phyloP scores from a whole-genome alignment of 2,113 vertebrate species.

The Dromiciops gliroides region DNA sequence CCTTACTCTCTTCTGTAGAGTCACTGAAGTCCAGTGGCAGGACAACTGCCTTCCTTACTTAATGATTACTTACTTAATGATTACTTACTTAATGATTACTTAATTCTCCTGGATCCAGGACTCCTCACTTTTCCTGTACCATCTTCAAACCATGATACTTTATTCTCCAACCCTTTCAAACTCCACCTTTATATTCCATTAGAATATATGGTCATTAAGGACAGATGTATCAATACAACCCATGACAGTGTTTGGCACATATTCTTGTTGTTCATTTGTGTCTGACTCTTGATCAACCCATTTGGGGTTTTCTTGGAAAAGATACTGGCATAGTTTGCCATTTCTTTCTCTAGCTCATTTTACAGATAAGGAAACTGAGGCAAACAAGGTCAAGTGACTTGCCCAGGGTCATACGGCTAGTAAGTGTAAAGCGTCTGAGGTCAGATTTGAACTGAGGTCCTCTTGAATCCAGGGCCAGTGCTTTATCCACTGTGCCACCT shows the following conservation, averaged over 20 bases:
- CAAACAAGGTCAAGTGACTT: neutral
- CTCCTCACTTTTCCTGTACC: neutral
- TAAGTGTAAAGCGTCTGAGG: neutral
- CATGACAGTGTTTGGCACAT: neutral
- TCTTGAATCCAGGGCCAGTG: neutral
- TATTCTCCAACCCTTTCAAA: neutral
- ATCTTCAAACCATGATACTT: neutral
- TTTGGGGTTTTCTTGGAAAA: neutral
- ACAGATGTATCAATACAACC: neutral
- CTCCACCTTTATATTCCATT: neutral
- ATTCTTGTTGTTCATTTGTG: neutral
- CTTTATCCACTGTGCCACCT: neutral
- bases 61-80: no score
- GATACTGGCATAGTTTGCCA: neutral
- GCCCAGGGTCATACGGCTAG: neutral
- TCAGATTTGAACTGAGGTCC: neutral
- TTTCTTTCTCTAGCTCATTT: neutral
- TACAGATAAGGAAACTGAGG: neutral
- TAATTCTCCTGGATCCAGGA: neutral
- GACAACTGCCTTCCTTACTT: neutral
- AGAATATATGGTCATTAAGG: neutral
- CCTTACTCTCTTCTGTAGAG: no score
- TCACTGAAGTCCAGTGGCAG: neutral
- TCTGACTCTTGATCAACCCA: neutral
- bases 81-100: no score